These are phyloP conservation scores for Toxotes lorentzi DNA, from an alignment of 2,797 vertebrate species.

Conservation along the genomic window DNA sequence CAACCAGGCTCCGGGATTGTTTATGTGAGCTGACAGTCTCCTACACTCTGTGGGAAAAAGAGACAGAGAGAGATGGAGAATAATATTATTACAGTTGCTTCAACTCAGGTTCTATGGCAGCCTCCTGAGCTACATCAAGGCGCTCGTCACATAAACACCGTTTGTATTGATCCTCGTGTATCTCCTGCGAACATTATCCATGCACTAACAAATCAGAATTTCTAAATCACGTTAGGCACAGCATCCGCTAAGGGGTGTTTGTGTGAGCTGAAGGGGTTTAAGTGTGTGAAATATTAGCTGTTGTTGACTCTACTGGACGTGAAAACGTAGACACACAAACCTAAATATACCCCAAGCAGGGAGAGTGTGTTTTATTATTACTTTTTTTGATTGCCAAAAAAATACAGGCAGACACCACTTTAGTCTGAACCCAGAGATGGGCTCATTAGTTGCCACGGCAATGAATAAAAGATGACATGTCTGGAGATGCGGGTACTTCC, in stretches of 20 bases:
- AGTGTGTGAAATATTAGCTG: constrained; percentile 21
- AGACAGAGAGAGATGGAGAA: constrained; percentile 24
- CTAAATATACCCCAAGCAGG: constrained; percentile 10
- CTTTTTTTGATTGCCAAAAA: constrained; percentile 36
- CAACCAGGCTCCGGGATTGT: constrained; percentile 23
- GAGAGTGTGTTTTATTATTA: constrained; percentile 31
- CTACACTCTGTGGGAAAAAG: not conserved
- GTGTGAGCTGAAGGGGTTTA: not conserved
- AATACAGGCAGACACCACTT: constrained; percentile 46
- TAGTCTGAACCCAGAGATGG: constrained; percentile 52
- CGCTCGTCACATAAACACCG: constrained; percentile 42
- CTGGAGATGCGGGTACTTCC: constrained; percentile 72
- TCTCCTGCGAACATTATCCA: constrained; percentile 30
- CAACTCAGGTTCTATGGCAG: constrained; percentile 28
- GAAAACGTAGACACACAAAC: constrained; percentile 22
- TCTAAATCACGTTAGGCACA: constrained; percentile 29
- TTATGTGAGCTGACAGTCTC: constrained; percentile 46
- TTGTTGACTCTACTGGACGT: not conserved
- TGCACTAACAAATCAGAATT: constrained; percentile 44
- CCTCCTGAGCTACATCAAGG: constrained; percentile 20
- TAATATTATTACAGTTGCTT: constrained; percentile 50
- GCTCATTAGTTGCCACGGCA: constrained; percentile 76
- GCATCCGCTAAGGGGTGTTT: not conserved
- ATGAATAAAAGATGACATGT: constrained; percentile 85
- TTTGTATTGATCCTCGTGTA: constrained; percentile 42